A percentile compares a stretch with the other conserved stretches of the same genome.
Conservation (phyloP, 1,140 invertebrate genomes). For the Condylostylus longicornis region DNA sequence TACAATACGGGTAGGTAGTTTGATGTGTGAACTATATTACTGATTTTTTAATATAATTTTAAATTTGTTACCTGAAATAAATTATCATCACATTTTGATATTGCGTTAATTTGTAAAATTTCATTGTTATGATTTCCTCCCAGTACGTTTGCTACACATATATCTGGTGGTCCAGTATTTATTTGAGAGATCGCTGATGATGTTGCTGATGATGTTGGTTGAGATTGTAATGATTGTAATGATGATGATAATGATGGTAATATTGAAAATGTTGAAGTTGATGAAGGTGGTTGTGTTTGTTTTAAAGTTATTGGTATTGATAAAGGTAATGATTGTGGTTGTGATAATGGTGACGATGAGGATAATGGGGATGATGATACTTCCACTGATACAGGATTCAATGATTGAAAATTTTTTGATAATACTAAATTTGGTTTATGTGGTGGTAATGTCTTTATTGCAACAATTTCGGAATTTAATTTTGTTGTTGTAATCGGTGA, state of each 20-base stretch:
- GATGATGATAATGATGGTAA: constrained; percentile 14
- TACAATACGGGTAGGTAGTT: too few species aligned
- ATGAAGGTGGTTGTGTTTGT: constrained; percentile 7
- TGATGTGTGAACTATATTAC: background rate
- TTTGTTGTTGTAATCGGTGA: too few species aligned
- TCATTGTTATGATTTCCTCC: constrained; percentile 31
- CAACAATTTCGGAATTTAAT: background rate
- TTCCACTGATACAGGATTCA: too few species aligned
- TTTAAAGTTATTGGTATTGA: too few species aligned
- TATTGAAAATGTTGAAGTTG: constrained; percentile 14
- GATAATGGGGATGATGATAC: too few species aligned
- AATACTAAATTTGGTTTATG: too few species aligned
- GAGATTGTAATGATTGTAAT: constrained; percentile 1
- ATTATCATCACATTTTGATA: too few species aligned
- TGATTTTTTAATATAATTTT: background rate
- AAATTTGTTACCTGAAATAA: background rate
- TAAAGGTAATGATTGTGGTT: too few species aligned
- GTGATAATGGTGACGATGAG: background rate
- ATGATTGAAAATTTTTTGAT: too few species aligned
- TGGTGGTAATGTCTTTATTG: too few species aligned
- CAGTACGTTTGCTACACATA: constrained; percentile 26
- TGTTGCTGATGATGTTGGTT: constrained; percentile 14
- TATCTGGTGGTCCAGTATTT: constrained; percentile 22
- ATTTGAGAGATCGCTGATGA: constrained; percentile 15
- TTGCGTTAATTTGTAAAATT: too few species aligned